Evolutionary conservation across 2,113 vertebrate species (phyloP), one percentile per base, ranked within the genome.

Genomic region (Ranitomeya imitator): DNA sequence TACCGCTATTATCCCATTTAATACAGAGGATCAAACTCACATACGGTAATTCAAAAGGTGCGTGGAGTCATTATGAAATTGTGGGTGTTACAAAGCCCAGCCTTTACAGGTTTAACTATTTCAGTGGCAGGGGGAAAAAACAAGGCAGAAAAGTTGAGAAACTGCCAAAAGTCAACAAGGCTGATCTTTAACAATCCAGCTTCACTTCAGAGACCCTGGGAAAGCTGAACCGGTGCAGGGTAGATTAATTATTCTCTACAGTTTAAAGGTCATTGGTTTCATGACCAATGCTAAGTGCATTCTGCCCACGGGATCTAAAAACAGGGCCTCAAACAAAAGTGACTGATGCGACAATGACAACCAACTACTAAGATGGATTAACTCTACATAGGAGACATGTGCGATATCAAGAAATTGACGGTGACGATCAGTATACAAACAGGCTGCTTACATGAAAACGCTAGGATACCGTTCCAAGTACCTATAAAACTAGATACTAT

Each of bases 211-310:
- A 78, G 92, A 57, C 83, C 45, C 0, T 0, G 85, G 86, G 79
- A 89, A 77, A 91, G 77, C 69, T 26, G 1, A 7, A 54, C 7
- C 83, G 0, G 57, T 57, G 67, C 77, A 83, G 88, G 9, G 78
- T 26, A 65, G 78, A 89, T 90, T 90, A 91, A 92, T 79, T 77
- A 90, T 87, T 26, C 26, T 83, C 18, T 4, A 52, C 54, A 91
- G 83, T 71, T 55, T 45, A 90, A 85, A 85, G 84, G 89, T 90
- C 90, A n/a, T n/a, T 15, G 12, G 23, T 89, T 90, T 76, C 7
- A 4, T 81, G 74, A 73, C 51, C 73, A 83, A 85, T 2, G 0
- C 15, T 61, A 63, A 83, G 65, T 60, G 12, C 90, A 86, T 88
- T 83, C 80, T 37, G 86, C 0, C 0, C 7, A 26, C 23, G 45